These are phyloP conservation scores for Antitype chi DNA, from an alignment of 2,888 invertebrate species.

Conservation along the genomic window DNA sequence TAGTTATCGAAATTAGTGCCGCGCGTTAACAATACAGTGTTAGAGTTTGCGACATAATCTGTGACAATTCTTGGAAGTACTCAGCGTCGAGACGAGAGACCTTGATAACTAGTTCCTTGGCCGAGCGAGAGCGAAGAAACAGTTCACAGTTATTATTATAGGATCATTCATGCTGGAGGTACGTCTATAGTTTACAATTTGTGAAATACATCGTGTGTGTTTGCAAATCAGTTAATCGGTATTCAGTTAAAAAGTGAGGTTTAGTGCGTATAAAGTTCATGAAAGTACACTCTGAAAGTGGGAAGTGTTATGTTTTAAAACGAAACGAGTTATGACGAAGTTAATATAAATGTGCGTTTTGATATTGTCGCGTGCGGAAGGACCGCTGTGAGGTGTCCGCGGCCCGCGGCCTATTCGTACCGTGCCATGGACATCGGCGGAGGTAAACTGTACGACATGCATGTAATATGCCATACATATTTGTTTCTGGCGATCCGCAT, in stretches of 20 bases:
- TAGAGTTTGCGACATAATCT: conserved; percentile 80
- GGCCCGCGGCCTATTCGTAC: conserved; percentile 77
- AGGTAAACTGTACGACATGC: conserved; percentile 87
- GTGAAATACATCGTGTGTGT: conserved; percentile 83
- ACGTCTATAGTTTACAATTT: conserved; percentile 88
- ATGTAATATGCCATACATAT: conserved; percentile 78
- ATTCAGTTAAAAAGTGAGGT: conserved; percentile 79
- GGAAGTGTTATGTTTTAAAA: conserved; percentile 78
- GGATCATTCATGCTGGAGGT: conserved; percentile 91
- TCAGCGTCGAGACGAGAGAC: conserved; percentile 88
- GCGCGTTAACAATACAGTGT: conserved; percentile 71
- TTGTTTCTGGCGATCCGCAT: conserved; percentile 73
- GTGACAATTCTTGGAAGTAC: conserved; percentile 88
- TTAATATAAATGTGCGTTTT: conserved; percentile 84
- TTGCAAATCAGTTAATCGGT: conserved; percentile 70
- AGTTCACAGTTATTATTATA: conserved; percentile 85
- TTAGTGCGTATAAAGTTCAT: conserved; percentile 81
- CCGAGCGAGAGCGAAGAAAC: conserved; percentile 86
- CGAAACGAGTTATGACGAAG: conserved; percentile 81
- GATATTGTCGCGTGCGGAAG: conserved; percentile 82
- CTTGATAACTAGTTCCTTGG: conserved; percentile 91
- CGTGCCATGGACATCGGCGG: conserved; percentile 88
- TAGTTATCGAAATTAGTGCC: conserved; percentile 59
- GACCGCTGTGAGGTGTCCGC: conserved; percentile 83
- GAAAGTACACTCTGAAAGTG: conserved; percentile 76